These are phyloP conservation scores for Melanotaenia nigrans DNA, from an alignment of 2,797 vertebrate species.

Conservation along the genomic window DNA sequence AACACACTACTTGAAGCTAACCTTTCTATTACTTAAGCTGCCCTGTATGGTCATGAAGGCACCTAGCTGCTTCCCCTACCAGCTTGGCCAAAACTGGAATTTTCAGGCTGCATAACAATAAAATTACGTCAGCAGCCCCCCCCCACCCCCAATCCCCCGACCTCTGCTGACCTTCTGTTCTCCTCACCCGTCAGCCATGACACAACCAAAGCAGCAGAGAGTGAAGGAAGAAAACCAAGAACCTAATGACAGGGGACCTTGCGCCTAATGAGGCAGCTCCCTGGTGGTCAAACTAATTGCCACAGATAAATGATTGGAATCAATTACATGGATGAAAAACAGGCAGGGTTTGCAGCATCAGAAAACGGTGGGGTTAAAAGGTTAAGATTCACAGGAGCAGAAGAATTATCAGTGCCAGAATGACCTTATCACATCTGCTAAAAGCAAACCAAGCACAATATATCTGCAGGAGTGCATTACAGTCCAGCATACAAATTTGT, in stretches of 20 bases:
- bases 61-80: constrained; percentile 12
- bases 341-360: constrained; percentile 22
- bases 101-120: constrained; percentile 50
- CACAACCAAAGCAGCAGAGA: constrained; percentile 39
- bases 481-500: constrained; percentile 18
- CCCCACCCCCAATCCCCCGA: background rate
- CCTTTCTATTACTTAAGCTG: background rate
- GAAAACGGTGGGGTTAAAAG: constrained; percentile 25
- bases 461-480: background rate
- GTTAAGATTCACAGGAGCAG: constrained; percentile 15
- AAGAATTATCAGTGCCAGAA: background rate
- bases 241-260: constrained; percentile 61
- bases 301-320: constrained; percentile 58
- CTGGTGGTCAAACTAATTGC: constrained; percentile 62
- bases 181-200: constrained; percentile 40
- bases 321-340: constrained; percentile 43
- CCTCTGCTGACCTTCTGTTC: constrained; percentile 58
- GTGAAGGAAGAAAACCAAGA: constrained; percentile 12
- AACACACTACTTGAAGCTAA: background rate
- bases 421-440: background rate
- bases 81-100: constrained; percentile 34
- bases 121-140: constrained; percentile 29
- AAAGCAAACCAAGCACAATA: constrained; percentile 7
- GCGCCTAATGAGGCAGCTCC: constrained; percentile 53
- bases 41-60: background rate